Evolutionary conservation across 2,797 vertebrate genomes (phyloP), one percentile per base, ranked within the genome.

Genomic region (Falco novaeseelandiae): DNA sequence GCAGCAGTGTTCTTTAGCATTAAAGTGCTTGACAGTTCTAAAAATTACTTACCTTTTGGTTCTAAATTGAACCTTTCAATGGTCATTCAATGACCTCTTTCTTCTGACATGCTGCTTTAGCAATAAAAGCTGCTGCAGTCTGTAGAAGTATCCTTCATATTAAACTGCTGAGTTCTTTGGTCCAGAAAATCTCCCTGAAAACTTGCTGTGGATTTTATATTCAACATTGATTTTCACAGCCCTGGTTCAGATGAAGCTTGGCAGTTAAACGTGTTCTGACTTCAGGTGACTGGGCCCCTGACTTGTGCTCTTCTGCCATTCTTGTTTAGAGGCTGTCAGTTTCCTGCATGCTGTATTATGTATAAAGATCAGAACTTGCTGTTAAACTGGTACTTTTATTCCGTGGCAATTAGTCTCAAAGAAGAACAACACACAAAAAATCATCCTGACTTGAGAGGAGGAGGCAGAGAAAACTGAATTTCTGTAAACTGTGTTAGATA

Each of bases 151-250:
- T 30, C 57, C 55, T 89, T 92, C 30, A 26, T 66, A 36, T 81
- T 71, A 65, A 94, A 91, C 38, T 83, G 69, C 57, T 91, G 91
- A 90, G 59, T 54, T 90, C 26, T 81, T 71, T 71, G 32, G 26
- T 89, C n/a, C 9, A 83, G 78, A 83, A 89, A 57, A 16, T 44
- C 34, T 22, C 59, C 48, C 71, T 46, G 82, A 78, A 95, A 91
- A 87, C 22, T 71, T 83, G 65, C 65, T 93, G 40, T 69, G 80
- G 49, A 73, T 90, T 73, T 87, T 86, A 61, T 71, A 66, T 79
- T 85, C 49, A 83, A 14, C 36, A 74, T 46, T 72, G 82, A 65
- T 96, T 96, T 95, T 88, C 76, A 71, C 72, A 92, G 44, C 61
- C 29, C 34, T 87, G 9, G 7, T 83, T 95, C 84, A 91, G 61